These are phyloP conservation scores for Cichladusa arquata DNA, from an alignment of 2,113 vertebrate species.

Conservation along the genomic window DNA sequence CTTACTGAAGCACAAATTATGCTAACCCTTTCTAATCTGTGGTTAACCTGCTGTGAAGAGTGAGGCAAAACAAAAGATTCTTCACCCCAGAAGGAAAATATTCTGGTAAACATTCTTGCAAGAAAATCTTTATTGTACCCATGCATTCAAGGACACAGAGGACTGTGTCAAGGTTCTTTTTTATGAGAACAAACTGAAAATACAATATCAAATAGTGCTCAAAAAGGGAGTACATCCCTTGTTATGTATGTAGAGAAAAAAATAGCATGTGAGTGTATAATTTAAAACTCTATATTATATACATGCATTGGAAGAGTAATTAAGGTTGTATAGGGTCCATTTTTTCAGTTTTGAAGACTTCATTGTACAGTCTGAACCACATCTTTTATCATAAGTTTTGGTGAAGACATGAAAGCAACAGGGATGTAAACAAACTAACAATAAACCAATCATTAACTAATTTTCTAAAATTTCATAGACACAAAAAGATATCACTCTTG, in stretches of 20 bases:
- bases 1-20: neutral
- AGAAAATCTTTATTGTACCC: neutral
- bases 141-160: neutral
- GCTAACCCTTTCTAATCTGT: neutral
- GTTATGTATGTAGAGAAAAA: neutral
- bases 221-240: neutral
- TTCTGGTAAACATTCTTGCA: neutral
- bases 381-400: neutral
- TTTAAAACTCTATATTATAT: neutral
- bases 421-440: neutral
- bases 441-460: neutral
- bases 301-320: neutral
- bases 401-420: neutral
- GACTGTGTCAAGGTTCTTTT: neutral
- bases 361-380: neutral
- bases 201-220: neutral
- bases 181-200: conserved; percentile 18
- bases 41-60: neutral
- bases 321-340: neutral
- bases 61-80: neutral
- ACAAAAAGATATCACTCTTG: neutral
- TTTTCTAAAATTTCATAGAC: neutral
- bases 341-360: neutral
- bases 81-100: neutral
- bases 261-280: neutral